phyloP scores from a whole-genome alignment of 2,113 vertebrate genomes.

The Proteles cristata region DNA sequence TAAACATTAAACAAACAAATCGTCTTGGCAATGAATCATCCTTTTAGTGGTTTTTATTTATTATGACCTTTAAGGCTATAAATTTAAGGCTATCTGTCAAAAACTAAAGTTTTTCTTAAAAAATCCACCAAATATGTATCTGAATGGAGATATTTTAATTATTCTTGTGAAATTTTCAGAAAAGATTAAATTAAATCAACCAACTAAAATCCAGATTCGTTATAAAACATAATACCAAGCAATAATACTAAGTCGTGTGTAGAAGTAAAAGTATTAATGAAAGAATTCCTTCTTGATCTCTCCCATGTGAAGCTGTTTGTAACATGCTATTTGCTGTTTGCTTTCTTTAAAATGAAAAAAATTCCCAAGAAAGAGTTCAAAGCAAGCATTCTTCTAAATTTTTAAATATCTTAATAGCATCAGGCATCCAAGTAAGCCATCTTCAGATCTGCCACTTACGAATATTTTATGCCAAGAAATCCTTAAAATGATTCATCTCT shows the following conservation, averaged over 20 bases:
- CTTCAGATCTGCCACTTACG: neutral
- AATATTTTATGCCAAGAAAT: constrained; percentile 19
- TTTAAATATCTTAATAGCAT: constrained; percentile 53
- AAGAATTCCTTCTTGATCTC: constrained; percentile 35
- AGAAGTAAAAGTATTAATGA: constrained; percentile 31
- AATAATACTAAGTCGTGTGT: constrained; percentile 12
- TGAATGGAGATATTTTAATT: neutral
- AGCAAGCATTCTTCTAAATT: constrained; percentile 35
- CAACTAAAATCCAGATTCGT: constrained; percentile 14
- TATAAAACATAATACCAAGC: neutral
- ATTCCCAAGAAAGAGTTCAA: constrained; percentile 45
- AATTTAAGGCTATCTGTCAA: constrained; percentile 41
- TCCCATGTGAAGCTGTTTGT: constrained; percentile 46
- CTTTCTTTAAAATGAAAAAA: constrained; percentile 62
- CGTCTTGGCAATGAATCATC: neutral
- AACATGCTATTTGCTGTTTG: constrained; percentile 48
- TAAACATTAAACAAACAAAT: neutral
- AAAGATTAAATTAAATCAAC: constrained; percentile 9
- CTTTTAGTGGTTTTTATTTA: neutral
- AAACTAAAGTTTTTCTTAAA: neutral
- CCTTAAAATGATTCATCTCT: constrained; percentile 6
- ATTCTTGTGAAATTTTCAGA: constrained; percentile 55
- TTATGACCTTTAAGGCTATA: neutral
- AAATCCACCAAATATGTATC: neutral
- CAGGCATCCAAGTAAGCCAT: constrained; percentile 44